These are phyloP conservation scores for Cancer borealis DNA, from an alignment of 2,888 invertebrate genomes.

Conservation along the genomic window DNA sequence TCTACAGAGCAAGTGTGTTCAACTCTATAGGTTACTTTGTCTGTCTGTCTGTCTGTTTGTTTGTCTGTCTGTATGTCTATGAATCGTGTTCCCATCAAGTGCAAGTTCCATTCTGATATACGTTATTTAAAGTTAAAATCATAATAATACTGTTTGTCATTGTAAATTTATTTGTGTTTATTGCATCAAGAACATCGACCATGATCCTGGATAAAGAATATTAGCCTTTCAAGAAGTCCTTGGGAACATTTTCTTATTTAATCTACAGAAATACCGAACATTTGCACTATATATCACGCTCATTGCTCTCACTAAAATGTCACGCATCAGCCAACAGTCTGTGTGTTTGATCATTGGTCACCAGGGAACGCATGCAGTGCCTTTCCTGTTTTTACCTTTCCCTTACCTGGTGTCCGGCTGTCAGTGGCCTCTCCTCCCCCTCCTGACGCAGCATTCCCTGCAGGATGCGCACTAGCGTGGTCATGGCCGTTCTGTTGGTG, in stretches of 20 bases:
- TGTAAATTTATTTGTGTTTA: too few relatives aligned
- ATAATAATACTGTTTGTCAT: too few relatives aligned
- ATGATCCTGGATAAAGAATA: too few relatives aligned
- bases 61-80: neutral
- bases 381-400: neutral
- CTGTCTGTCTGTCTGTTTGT: neutral
- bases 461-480: conserved; percentile 39
- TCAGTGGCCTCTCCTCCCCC: neutral
- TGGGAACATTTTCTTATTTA: too few relatives aligned
- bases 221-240: too few relatives aligned
- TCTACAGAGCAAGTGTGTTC: neutral
- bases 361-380: neutral
- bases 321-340: neutral
- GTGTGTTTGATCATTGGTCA: neutral
- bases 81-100: too few relatives aligned
- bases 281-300: too few relatives aligned
- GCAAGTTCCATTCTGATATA: too few relatives aligned
- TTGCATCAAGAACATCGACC: too few relatives aligned
- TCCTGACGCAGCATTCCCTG: neutral
- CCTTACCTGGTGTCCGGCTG: neutral
- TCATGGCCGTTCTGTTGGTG: conserved; percentile 38
- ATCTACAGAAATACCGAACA: too few relatives aligned
- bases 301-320: neutral
- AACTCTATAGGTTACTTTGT: neutral
- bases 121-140: too few relatives aligned